Conservation (phyloP, 2,113 vertebrate genomes). For the Chaetorhynchus papuensis region DNA sequence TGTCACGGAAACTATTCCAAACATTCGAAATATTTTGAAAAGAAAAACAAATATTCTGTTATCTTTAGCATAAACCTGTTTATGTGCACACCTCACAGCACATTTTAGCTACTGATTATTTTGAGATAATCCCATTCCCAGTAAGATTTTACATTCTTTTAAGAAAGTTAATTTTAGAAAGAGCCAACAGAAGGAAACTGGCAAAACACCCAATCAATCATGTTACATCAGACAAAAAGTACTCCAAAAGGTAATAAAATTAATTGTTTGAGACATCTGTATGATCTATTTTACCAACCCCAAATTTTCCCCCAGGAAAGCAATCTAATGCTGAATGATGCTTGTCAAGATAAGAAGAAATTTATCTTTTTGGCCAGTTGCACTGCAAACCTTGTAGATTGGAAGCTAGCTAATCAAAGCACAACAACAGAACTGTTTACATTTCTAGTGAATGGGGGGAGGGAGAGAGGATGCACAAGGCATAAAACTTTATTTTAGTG, state of each 20-base stretch:
- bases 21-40: not conserved
- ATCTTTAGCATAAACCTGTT: not conserved
- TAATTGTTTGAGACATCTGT: not conserved
- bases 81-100: not conserved
- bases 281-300: not conserved
- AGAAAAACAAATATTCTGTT: not conserved
- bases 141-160: not conserved
- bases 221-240: not conserved
- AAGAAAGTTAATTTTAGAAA: not conserved
- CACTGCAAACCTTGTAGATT: not conserved
- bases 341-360: not conserved
- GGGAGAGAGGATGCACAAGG: not conserved
- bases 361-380: not conserved
- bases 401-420: not conserved
- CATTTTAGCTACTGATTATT: not conserved
- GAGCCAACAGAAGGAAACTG: not conserved
- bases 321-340: not conserved
- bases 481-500: not conserved
- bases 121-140: not conserved
- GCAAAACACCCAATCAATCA: not conserved
- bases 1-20: conserved; percentile 7
- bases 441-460: not conserved
- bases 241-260: not conserved
- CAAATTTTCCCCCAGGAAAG: not conserved
- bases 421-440: not conserved